These are phyloP conservation scores for Philereme transversata DNA, from an alignment of 2,888 invertebrate species.

Conservation along the genomic window DNA sequence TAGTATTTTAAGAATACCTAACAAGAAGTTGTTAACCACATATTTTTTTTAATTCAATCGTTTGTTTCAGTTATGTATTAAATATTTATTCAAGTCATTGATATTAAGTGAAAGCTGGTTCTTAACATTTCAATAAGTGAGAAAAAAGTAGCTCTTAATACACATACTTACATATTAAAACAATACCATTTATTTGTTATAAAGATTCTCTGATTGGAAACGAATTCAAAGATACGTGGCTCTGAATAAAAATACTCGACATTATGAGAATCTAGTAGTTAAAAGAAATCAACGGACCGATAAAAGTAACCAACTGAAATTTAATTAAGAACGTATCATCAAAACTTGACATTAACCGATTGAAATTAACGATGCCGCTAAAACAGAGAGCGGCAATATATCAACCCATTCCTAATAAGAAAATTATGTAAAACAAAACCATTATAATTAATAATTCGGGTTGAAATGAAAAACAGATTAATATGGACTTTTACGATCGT, in stretches of 20 bases:
- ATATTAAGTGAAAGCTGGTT: not conserved
- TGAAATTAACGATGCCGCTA: slow-evolving; percentile 76
- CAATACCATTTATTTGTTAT: slow-evolving; percentile 18
- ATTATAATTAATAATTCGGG: slow-evolving; percentile 79
- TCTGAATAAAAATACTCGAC: slow-evolving; percentile 34
- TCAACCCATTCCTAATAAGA: slow-evolving; percentile 77
- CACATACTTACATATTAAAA: slow-evolving; percentile 16
- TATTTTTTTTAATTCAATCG: no score
- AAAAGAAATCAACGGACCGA: slow-evolving; percentile 47
- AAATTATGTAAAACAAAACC: slow-evolving; percentile 77
- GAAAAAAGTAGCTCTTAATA: slow-evolving; percentile 12
- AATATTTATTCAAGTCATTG: not conserved
- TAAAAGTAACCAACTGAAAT: slow-evolving; percentile 61
- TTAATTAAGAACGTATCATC: slow-evolving; percentile 75
- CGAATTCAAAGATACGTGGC: slow-evolving; percentile 28
- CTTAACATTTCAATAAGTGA: not conserved
- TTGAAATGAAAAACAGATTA: slow-evolving; percentile 62
- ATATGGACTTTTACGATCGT: slow-evolving; percentile 47
- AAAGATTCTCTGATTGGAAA: slow-evolving; percentile 29
- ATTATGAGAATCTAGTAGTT: slow-evolving; percentile 41
- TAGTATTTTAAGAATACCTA: not conserved
- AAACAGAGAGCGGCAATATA: slow-evolving; percentile 74
- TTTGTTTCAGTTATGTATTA: no score
- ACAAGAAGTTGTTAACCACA: not conserved
- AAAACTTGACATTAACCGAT: slow-evolving; percentile 58